phyloP scores from a whole-genome alignment of 2,888 invertebrate species.

The Aphidius colemani region DNA sequence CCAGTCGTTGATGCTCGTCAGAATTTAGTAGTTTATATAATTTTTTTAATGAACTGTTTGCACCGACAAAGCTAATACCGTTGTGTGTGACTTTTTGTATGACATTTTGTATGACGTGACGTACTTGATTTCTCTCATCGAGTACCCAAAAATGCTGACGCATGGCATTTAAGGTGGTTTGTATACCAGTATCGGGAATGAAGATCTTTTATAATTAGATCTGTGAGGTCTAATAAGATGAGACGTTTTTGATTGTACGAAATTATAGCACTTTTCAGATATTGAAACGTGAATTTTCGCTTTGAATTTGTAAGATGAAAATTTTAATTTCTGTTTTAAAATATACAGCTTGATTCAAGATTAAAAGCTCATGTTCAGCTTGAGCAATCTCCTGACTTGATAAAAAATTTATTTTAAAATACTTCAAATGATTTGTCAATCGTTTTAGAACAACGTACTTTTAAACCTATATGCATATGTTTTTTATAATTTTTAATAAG shows the following conservation, averaged over 20 bases:
- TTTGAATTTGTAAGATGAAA: too few species aligned
- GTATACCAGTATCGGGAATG: conserved; percentile 26
- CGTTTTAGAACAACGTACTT: too few species aligned
- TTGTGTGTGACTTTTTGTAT: conserved; percentile 16
- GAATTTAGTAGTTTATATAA: not conserved
- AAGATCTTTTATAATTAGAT: conserved; percentile 14
- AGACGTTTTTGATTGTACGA: conserved; percentile 9
- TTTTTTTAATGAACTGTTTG: conserved; percentile 6
- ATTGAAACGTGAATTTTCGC: conserved; percentile 21
- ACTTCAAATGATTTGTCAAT: too few species aligned
- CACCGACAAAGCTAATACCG: conserved; percentile 22
- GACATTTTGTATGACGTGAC: conserved; percentile 17
- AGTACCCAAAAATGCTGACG: conserved; percentile 30
- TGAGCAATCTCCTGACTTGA: too few species aligned
- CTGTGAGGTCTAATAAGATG: conserved; percentile 20
- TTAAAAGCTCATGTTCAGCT: too few species aligned
- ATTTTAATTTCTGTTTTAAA: too few species aligned
- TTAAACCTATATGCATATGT: too few species aligned
- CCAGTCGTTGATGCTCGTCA: not conserved
- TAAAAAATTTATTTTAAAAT: too few species aligned
- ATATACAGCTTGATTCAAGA: too few species aligned
- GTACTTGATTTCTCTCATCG: conserved; percentile 25
- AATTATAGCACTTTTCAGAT: conserved; percentile 17
- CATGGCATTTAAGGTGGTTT: conserved; percentile 28
- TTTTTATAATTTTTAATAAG: too few species aligned